Conservation (phyloP, 2,888 invertebrate species). For the Drosophila robusta region DNA sequence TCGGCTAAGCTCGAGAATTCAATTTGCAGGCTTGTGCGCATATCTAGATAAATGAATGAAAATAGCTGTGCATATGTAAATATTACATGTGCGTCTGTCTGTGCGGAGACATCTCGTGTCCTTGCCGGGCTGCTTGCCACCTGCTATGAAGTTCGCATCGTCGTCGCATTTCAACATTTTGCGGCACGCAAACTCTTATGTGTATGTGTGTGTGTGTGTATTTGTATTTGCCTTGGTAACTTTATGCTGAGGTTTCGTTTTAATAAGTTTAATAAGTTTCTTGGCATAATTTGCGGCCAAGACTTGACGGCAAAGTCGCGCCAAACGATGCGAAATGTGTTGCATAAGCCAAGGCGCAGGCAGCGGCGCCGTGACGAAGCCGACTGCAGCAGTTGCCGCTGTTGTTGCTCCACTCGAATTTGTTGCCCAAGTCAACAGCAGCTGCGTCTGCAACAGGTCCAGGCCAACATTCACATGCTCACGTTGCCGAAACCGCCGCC, state of each 20-base stretch:
- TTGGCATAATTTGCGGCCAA: conserved; percentile 76
- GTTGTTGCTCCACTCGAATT: conserved; percentile 3
- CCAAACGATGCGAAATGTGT: conserved; percentile 37
- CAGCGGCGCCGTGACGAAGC: conserved; percentile 1
- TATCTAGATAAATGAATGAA: too few relatives aligned
- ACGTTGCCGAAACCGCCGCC: conserved; percentile 37
- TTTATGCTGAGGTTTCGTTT: conserved; percentile 78
- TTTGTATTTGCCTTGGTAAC: conserved; percentile 66
- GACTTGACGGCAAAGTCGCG: conserved; percentile 47
- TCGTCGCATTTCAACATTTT: conserved; percentile 39
- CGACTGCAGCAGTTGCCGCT: conserved; percentile 30
- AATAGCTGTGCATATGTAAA: too few relatives aligned
- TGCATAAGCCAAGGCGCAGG: conserved; percentile 36
- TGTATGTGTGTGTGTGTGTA: conserved; percentile 9
- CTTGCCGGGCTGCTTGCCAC: conserved; percentile 62
- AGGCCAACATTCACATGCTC: conserved; percentile 31
- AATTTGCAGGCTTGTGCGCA: too few relatives aligned
- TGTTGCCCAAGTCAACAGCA: conserved; percentile 12
- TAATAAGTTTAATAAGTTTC: conserved; percentile 81
- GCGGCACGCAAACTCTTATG: conserved; percentile 28
- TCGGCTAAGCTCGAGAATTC: not conserved
- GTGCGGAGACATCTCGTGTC: conserved; percentile 42
- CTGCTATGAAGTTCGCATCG: conserved; percentile 53
- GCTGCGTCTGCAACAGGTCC: conserved; percentile 45
- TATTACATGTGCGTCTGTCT: conserved; percentile 9